Evolutionary conservation across 2,888 invertebrate genomes (phyloP), one percentile per base, ranked within the genome.

Genomic region (Amblyjoppa fuscipennis): DNA sequence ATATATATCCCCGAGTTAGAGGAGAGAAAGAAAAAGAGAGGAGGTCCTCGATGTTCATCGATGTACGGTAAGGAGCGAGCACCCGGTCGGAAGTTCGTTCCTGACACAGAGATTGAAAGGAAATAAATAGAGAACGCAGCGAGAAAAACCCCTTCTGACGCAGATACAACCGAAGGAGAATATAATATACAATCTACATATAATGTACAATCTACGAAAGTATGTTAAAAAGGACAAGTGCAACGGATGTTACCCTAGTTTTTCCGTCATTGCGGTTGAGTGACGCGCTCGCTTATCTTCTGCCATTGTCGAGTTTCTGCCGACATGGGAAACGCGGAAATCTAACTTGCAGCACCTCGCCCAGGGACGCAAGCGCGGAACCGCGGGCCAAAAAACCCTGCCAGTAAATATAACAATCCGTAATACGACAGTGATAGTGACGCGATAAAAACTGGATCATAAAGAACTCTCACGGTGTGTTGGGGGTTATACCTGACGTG

Each of bases 401-500:
- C 41, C 41, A 16, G 45, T 16, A 16, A 49, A 49, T 16, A 16
- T 16, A 16, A 49, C 13, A 49, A 49, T 49, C 16, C 45, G 13
- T 49, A 49, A 73, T 56, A 45, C 53, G 68, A 81, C 84, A 70
- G 74, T 53, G 81, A 84, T 84, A 78, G 84, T 75, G 81, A 61
- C 71, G 81, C 74, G 84, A 78, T 84, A 81, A 81, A 75, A 82
- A 74, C n/a, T 73, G 34, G 25, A 61, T 16, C 13, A 51, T 28
- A 71, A 38, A 38, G 79, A 38, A 79, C 31, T 13, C 59, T 13
- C 16, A 31, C 25, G 13, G 34, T 71, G 76, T 70, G 51, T 74
- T 56, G 71, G 45, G 16, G 76, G 20, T 31, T 68, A 84, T 81
- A 75, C 66, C 64, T 84, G 81, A 81, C 84, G 84, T 77, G 81